Conservation (phyloP, 2,888 invertebrate genomes). For the Ennomos quercinarius region DNA sequence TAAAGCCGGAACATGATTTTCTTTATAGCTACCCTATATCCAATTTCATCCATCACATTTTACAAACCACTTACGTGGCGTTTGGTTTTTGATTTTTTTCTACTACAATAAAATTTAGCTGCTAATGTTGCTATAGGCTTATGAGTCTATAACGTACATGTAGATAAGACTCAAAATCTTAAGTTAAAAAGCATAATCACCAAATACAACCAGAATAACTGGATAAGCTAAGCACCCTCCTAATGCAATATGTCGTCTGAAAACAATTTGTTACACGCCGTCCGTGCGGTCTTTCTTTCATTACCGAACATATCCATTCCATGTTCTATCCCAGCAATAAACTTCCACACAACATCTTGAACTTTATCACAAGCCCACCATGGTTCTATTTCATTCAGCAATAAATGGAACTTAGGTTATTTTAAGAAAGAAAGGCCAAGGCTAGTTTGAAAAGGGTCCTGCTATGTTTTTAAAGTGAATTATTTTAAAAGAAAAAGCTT, state of each 20-base stretch:
- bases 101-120: no score
- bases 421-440: constrained; percentile 2
- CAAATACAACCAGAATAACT: constrained; percentile 4
- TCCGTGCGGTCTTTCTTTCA: constrained; percentile 78
- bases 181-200: not conserved
- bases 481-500: constrained; percentile 53
- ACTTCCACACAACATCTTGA: not conserved
- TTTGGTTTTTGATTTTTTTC: no score
- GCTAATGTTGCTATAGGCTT: no score
- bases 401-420: constrained; percentile 22
- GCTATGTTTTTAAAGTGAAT: constrained; percentile 60
- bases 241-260: constrained; percentile 81
- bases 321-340: constrained; percentile 33
- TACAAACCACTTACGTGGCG: no score
- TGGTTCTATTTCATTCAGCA: constrained; percentile 8
- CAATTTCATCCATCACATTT: no score
- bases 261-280: constrained; percentile 79
- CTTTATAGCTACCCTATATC: no score
- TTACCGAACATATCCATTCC: constrained; percentile 57
- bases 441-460: constrained; percentile 54
- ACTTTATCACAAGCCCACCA: not conserved
- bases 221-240: constrained; percentile 45
- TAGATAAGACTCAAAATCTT: not conserved
- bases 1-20: no score
- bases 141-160: not conserved